A percentile compares a stretch with the other conserved stretches of the same genome.
phyloP scores from a whole-genome alignment of 2,888 invertebrate genomes.

The Lasioglossum lativentre region DNA sequence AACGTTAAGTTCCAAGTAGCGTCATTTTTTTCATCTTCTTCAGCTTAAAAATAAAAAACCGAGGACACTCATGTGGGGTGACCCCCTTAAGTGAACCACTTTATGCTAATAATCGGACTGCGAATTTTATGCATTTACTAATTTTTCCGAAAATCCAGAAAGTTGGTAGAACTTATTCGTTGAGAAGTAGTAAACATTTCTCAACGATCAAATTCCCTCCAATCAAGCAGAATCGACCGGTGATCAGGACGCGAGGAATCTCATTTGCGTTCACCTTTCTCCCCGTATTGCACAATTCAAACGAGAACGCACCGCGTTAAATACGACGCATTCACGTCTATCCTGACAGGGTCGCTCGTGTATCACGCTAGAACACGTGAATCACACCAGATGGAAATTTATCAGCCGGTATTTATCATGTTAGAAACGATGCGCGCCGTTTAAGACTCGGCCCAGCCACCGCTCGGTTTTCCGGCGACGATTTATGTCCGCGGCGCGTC shows the following conservation, averaged over 20 bases:
- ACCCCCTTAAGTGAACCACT: too few species aligned
- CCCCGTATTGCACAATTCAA: background rate
- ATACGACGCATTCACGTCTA: slow-evolving; percentile 67
- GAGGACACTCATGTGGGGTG: too few species aligned
- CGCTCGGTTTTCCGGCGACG: slow-evolving; percentile 54
- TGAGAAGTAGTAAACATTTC: too few species aligned
- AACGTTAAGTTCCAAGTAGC: too few species aligned
- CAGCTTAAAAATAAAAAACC: too few species aligned
- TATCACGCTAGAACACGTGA: slow-evolving; percentile 58
- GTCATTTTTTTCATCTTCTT: too few species aligned
- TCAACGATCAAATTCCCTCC: background rate
- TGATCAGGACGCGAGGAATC: slow-evolving; percentile 9
- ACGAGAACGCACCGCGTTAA: slow-evolving; percentile 58
- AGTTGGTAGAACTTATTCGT: too few species aligned
- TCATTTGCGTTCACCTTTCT: background rate
- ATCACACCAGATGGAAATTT: slow-evolving; percentile 75
- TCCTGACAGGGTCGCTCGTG: slow-evolving; percentile 63
- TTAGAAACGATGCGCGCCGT: slow-evolving; percentile 56
- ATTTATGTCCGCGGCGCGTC: slow-evolving; percentile 55
- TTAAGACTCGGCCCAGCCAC: slow-evolving; percentile 27
- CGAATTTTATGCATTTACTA: too few species aligned
- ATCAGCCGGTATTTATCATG: slow-evolving; percentile 73
- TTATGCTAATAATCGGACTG: too few species aligned
- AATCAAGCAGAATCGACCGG: slow-evolving; percentile 19
- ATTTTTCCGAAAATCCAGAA: too few species aligned